Evolutionary conservation across 2,888 invertebrate species (phyloP).

Genomic region (Tetragonisca angustula): DNA sequence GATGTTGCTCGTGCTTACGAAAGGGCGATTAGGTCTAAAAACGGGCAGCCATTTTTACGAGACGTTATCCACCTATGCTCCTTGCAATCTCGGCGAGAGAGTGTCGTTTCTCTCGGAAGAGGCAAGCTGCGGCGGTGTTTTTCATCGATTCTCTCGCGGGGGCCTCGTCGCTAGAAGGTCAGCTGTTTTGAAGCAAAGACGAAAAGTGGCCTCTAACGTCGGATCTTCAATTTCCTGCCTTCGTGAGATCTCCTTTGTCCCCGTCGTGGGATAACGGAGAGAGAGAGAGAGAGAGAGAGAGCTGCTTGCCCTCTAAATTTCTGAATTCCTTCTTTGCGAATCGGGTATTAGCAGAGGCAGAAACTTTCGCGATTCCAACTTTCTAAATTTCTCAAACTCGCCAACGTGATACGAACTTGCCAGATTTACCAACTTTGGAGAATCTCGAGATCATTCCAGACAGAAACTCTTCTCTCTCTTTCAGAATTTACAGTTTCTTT

Average conservation of each 20-base stretch:
- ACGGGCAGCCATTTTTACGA: neutral
- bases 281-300: too few relatives aligned
- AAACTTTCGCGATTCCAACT: too few relatives aligned
- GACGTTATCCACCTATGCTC: neutral
- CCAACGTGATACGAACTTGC: too few relatives aligned
- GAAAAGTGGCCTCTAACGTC: neutral
- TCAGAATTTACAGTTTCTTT: too few relatives aligned
- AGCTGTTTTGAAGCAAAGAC: neutral
- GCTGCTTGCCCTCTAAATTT: too few relatives aligned
- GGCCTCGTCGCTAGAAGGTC: slow-evolving; percentile 9
- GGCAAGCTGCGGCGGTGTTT: neutral
- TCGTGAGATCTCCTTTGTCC: neutral
- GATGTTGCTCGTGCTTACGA: neutral
- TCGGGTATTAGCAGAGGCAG: too few relatives aligned
- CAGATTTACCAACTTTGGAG: too few relatives aligned
- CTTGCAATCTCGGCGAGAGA: neutral
- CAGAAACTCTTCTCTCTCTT: too few relatives aligned
- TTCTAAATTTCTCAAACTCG: too few relatives aligned
- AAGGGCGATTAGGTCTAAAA: neutral
- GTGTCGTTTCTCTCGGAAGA: neutral
- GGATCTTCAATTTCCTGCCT: neutral
- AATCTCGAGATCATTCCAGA: too few relatives aligned
- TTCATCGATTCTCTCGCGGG: slow-evolving; percentile 23
- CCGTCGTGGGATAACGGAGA: too few relatives aligned
- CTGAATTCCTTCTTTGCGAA: too few relatives aligned